Base-by-base conservation (phyloP, 2,888 invertebrate genomes). In the Ichneumoninae sp. region DNA sequence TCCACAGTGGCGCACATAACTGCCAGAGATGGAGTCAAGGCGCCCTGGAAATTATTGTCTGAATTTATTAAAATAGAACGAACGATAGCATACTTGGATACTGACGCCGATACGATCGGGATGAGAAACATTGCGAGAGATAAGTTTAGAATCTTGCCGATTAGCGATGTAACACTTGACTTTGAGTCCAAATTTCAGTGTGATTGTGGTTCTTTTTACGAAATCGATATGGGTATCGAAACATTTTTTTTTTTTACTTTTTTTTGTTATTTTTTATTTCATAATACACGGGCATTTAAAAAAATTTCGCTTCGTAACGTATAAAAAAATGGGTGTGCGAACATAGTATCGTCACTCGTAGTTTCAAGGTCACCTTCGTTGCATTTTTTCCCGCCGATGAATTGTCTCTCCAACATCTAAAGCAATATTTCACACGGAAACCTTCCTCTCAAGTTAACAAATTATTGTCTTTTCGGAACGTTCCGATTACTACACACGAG, bases 11-110 rank as follows among this genome's bases (percentile, higher is more conserved):
- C 60, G 63, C 63, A 4, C 33, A 33, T 33, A 33, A 63, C 50
- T 63, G 69, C 65, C 63, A 70, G 69, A 76, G 75, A 44, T 75
- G 69, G 75, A 81, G 81, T 81, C 76, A 70, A 76, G 70, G 70
- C 75, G 30, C 63, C 10, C 81, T 69, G 81, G 70, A 81, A 70
- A 75, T 81, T 1, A n/a, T 33, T 63, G 63, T 33, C 8, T n/a
- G n/a, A 33, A 7, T 63, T 63, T 30, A 63, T 33, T n/a, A 33
- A 63, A 63, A 33, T 63, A n/a, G 13, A 16, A 60, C n/a, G 1
- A 13, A 60, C 60, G 13, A 44, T 40, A 10, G 40, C 40, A 5
- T 40, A 40, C 40, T 40, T 19, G 7, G 30, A 60, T 60, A 60
- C 26, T 5, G 30, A 30, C 30, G 30, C 1, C 33, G 63, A 33